Percentiles rank a stretch among this genome's conserved stretches.
These are phyloP conservation scores for Cheirogaleus major DNA, from an alignment of 2,797 vertebrate species.

Conservation along the genomic window DNA sequence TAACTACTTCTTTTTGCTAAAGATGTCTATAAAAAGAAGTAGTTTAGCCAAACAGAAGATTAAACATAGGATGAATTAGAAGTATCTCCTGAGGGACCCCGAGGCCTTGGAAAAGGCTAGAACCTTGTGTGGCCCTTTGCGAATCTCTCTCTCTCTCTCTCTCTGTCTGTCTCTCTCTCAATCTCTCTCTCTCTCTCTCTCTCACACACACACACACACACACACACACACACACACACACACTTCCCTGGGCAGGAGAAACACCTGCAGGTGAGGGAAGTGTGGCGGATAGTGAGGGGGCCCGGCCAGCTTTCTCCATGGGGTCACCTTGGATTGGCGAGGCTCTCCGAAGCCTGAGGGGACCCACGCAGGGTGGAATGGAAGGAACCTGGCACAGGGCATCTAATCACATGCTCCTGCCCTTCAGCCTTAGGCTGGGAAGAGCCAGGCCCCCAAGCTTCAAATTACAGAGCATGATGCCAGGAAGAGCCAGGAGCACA, in stretches of 20 bases:
- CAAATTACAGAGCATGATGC: background rate
- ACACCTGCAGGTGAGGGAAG: background rate
- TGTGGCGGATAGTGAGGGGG: background rate
- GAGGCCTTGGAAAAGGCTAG: background rate
- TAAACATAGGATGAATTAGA: background rate
- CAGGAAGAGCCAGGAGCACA: background rate
- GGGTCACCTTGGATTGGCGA: background rate
- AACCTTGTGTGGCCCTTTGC: background rate
- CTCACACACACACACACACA: too few relatives aligned
- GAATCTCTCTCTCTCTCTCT: background rate
- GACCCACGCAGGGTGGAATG: background rate
- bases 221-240: too few relatives aligned
- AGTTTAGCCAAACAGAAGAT: background rate
- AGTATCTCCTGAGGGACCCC: background rate
- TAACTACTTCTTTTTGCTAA: background rate
- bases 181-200: accelerated
- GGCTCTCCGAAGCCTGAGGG: background rate
- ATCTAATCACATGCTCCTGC: background rate
- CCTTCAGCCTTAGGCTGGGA: background rate
- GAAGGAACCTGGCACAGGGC: background rate
- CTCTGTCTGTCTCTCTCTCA: background rate
- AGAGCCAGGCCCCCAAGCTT: background rate
- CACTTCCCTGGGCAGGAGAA: background rate
- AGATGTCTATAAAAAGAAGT: background rate
- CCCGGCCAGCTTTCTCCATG: background rate